Evolutionary conservation across 2,888 invertebrate genomes (phyloP).

Genomic region (Serripes groenlandicus): DNA sequence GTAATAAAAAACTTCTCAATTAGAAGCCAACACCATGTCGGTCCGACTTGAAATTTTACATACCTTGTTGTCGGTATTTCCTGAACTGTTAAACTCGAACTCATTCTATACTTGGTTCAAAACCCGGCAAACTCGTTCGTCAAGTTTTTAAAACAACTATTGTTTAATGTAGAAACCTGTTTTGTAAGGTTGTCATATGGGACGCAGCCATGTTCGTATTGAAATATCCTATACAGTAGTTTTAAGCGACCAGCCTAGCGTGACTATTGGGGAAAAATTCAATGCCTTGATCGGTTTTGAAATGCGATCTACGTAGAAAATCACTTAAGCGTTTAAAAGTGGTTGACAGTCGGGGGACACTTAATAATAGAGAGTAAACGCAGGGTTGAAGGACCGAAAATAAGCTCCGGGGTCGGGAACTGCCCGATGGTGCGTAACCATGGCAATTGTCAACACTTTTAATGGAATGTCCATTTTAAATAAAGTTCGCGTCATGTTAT

Average conservation of each 20-base stretch:
- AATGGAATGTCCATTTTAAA: no score
- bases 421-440: background rate
- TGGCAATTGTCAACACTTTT: background rate
- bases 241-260: constrained; percentile 8
- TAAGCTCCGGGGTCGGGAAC: background rate
- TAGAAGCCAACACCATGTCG: background rate
- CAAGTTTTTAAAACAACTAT: constrained; percentile 60
- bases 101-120: constrained; percentile 67
- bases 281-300: constrained; percentile 21
- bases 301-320: constrained; percentile 17
- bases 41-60: constrained; percentile 2
- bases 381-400: background rate
- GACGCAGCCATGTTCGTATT: constrained; percentile 17
- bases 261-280: constrained; percentile 16
- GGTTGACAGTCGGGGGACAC: constrained; percentile 13
- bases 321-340: constrained; percentile 23
- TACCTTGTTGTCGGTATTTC: constrained; percentile 27
- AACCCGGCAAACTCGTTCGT: constrained; percentile 70
- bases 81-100: constrained; percentile 47
- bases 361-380: background rate
- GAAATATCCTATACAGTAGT: constrained; percentile 22
- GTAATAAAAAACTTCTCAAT: constrained; percentile 5
- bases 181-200: background rate
- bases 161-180: constrained; percentile 40
- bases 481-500: no score